Evolutionary conservation across 2,113 vertebrate species (phyloP), one percentile per base, ranked within the genome.

Genomic region (Podilymbus podiceps): DNA sequence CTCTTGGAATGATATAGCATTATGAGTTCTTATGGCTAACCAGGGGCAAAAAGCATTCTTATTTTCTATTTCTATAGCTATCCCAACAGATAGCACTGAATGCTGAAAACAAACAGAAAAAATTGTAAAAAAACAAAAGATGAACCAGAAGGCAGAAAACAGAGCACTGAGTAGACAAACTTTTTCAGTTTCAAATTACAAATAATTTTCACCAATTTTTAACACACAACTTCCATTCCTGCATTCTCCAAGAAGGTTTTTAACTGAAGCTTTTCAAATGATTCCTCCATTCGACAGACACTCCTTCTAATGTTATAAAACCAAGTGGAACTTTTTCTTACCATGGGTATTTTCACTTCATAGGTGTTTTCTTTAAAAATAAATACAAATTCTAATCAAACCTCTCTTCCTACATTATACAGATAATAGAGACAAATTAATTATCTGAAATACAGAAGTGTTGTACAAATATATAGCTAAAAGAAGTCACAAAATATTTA

Each of bases 11-110:
- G 96, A 98, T 94, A 91, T 35, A 98, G 83, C 90, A 73, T 92
- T 96, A 96, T 95, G 95, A 97, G 89, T 80, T 97, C 92, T 95
- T 95, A 96, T 63, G 91, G 92, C 89, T 97, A 95, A 97, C 97
- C 95, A 97, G 96, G 49, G 96, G 96, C 95, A 96, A 97, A 97
- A 96, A 95, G 3, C 66, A 88, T 95, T 91, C 83, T 89, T 95
- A 85, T 93, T 74, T 58, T 90, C 73, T 76, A 73, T 93, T 93
- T 94, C 81, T 88, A 10, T n/a, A 85, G 53, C 77, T 74, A 68
- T 23, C 30, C 47, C 59, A 77, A 63, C 62, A 94, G 64, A 88
- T 81, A 89, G 69, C 12, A 72, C 8, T 9, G 49, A 90, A 62
- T 89, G 90, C 74, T 75, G 91, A 86, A 84, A 96, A 89, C 52